phyloP scores from a whole-genome alignment of 2,797 vertebrate species.

The Danio choprae region DNA sequence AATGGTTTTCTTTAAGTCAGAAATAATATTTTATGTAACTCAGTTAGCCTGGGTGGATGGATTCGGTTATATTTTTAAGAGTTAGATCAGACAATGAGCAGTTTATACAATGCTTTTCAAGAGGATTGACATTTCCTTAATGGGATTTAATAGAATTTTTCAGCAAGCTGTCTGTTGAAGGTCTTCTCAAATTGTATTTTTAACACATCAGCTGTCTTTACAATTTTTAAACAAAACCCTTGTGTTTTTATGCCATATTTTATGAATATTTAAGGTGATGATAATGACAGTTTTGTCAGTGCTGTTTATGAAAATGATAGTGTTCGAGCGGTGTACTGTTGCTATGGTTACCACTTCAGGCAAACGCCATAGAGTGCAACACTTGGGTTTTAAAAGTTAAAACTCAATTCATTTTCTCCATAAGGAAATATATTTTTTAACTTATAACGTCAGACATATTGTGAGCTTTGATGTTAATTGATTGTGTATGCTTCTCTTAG shows the following conservation, averaged over 20 bases:
- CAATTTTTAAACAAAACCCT: not conserved
- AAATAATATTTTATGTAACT: not conserved
- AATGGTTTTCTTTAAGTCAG: not conserved
- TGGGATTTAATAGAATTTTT: not conserved
- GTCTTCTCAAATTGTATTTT: not conserved
- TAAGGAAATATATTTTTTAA: too few species aligned
- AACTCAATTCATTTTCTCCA: too few species aligned
- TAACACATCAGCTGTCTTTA: not conserved
- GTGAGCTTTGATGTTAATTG: too few species aligned
- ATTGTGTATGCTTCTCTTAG: too few species aligned
- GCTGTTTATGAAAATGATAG: not conserved
- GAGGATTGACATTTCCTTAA: constrained; percentile 7
- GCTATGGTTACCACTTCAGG: not conserved
- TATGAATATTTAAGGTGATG: not conserved
- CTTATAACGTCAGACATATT: too few species aligned
- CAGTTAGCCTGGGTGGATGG: not conserved
- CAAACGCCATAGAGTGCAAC: not conserved
- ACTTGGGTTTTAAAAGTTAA: not conserved
- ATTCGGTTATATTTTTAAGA: not conserved
- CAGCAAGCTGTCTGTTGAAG: not conserved
- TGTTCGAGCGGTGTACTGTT: not conserved
- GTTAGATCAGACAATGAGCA: not conserved
- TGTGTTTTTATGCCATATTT: not conserved
- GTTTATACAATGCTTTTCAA: constrained; percentile 7
- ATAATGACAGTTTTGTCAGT: not conserved